These are phyloP conservation scores for Hydrozoanthus gracilis DNA, from an alignment of 92 coral and sea anemone species.

Conservation along the genomic window DNA sequence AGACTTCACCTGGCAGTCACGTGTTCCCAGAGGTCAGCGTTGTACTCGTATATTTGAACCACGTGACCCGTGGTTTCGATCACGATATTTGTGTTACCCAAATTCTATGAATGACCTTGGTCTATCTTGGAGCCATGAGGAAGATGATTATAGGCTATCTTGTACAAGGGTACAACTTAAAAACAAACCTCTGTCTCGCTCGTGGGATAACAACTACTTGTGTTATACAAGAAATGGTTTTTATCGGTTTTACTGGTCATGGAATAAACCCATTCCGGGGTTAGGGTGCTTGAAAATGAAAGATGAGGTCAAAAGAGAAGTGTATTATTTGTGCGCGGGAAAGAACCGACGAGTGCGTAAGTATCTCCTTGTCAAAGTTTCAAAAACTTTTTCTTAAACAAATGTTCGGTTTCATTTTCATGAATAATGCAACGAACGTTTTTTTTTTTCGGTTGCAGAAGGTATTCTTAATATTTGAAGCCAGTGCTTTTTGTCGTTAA, in stretches of 20 bases:
- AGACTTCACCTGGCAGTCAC: constrained; percentile 33
- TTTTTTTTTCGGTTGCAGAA: too few relatives aligned
- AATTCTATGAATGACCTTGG: constrained; percentile 12
- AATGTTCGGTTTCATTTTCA: not conserved
- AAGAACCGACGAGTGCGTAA: not conserved
- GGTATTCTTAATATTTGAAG: too few relatives aligned
- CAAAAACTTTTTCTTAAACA: not conserved
- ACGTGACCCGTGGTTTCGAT: constrained; percentile 2
- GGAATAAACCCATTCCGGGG: not conserved
- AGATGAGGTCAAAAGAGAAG: not conserved
- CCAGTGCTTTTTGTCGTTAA: too few relatives aligned
- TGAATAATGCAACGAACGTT: too few relatives aligned
- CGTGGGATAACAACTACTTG: constrained; percentile 10
- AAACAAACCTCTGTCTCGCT: not conserved
- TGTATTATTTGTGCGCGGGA: constrained; percentile 15
- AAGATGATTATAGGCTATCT: too few relatives aligned
- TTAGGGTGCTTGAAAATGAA: not conserved
- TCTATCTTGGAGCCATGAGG: not conserved
- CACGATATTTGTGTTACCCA: constrained; percentile 24
- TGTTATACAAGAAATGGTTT: not conserved
- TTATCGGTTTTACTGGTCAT: constrained; percentile 25
- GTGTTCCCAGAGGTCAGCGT: not conserved
- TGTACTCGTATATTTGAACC: not conserved
- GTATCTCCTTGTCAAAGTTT: too few relatives aligned
- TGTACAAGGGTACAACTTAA: not conserved